Conservation (phyloP, 2,888 invertebrate species). For the Tetramorium bicarinatum region DNA sequence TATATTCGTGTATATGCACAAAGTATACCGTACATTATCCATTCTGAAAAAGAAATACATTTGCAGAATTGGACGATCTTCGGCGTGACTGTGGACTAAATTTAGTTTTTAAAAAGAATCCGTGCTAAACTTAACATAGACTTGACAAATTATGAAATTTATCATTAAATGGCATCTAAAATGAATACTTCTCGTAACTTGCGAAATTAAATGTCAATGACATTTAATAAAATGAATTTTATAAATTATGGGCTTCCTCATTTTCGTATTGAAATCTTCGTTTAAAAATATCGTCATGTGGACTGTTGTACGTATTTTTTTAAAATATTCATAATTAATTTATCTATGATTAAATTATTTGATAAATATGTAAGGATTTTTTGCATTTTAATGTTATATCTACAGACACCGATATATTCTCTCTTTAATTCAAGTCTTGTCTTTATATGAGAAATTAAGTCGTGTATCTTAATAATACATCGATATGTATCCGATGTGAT, state of each 20-base stretch:
- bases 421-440: not conserved
- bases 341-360: not conserved
- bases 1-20: not conserved
- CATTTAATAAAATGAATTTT: not conserved
- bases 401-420: not conserved
- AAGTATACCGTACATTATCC: no score
- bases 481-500: not conserved
- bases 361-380: slow-evolving; percentile 39
- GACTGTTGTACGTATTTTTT: not conserved
- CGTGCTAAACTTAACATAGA: not conserved
- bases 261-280: not conserved
- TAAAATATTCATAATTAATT: slow-evolving; percentile 21
- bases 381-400: not conserved
- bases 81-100: not conserved
- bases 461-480: slow-evolving; percentile 1
- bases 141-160: not conserved
- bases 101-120: not conserved
- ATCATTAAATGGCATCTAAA: slow-evolving; percentile 17
- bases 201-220: slow-evolving; percentile 15
- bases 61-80: not conserved
- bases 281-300: not conserved
- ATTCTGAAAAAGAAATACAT: not conserved
- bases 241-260: not conserved
- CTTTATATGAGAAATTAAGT: slow-evolving; percentile 27
- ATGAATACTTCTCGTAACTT: not conserved